These are phyloP conservation scores for Thyatira batis DNA, from an alignment of 2,888 invertebrate species.

Conservation along the genomic window DNA sequence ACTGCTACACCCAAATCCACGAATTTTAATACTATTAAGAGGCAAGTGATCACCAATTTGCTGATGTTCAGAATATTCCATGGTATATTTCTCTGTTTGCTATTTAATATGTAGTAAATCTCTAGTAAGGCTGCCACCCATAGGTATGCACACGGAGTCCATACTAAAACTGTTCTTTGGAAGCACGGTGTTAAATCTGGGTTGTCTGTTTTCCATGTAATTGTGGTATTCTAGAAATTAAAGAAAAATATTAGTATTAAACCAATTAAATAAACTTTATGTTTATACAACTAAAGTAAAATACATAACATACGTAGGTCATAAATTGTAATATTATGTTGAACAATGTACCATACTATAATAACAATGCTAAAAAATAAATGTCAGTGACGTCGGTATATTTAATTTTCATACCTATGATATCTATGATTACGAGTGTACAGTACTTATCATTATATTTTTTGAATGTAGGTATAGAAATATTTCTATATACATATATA, in stretches of 20 bases:
- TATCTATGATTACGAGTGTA: too few species aligned
- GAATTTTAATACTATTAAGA: constrained; percentile 85
- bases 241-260: not conserved
- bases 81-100: constrained; percentile 90
- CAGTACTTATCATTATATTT: too few species aligned
- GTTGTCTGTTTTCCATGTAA: constrained; percentile 90
- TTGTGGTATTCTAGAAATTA: constrained; percentile 86
- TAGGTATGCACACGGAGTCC: constrained; percentile 93
- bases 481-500: too few species aligned
- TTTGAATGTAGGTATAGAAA: too few species aligned
- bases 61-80: constrained; percentile 87
- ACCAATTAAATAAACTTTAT: not conserved
- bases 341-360: too few species aligned
- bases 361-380: too few species aligned
- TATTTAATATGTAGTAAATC: constrained; percentile 87
- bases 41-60: constrained; percentile 85
- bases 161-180: constrained; percentile 93
- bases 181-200: constrained; percentile 96
- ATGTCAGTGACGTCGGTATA: too few species aligned
- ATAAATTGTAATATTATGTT: too few species aligned
- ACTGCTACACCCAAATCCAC: constrained; percentile 86
- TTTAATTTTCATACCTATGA: too few species aligned
- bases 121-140: constrained; percentile 90
- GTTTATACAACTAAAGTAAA: not conserved
- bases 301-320: too few species aligned